Conservation (phyloP, 2,888 invertebrate genomes). For the Lepidochrysops patricia region DNA sequence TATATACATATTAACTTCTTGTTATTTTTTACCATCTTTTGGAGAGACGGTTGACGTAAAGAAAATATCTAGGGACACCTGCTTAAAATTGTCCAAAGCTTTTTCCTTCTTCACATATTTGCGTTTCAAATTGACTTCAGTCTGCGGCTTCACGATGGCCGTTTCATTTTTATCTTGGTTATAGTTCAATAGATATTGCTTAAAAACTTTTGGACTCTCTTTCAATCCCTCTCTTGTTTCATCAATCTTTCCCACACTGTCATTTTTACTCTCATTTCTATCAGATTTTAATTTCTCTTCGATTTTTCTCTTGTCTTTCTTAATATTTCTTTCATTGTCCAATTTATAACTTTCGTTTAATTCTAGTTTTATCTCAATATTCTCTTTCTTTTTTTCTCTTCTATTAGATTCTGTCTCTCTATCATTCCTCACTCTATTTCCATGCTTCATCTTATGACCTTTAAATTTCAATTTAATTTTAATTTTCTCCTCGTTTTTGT, state of each 20-base stretch:
- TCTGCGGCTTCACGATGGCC: constrained; percentile 35
- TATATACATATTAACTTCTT: too few species aligned
- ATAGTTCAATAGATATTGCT: constrained; percentile 49
- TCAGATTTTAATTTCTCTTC: background rate
- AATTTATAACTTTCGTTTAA: background rate
- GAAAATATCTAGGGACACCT: constrained; percentile 49
- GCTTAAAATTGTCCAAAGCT: constrained; percentile 41
- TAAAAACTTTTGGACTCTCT: constrained; percentile 25
- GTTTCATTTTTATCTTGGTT: constrained; percentile 25
- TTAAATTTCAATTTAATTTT: constrained; percentile 1
- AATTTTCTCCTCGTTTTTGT: background rate
- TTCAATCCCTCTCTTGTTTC: background rate
- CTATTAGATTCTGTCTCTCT: background rate
- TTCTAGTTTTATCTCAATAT: background rate
- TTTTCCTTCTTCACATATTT: constrained; percentile 38
- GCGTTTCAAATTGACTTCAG: constrained; percentile 33
- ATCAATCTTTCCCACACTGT: background rate
- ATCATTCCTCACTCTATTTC: background rate
- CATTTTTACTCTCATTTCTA: background rate
- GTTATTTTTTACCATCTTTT: background rate
- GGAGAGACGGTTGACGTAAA: constrained; percentile 36
- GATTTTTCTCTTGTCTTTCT: background rate
- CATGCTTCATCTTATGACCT: background rate
- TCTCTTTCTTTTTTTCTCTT: background rate
- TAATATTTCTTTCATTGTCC: background rate